Percentiles rank a stretch among this genome's conserved stretches.
Evolutionary conservation across 2,797 vertebrate genomes (phyloP).

Genomic region (Gymnopithys bicolor): DNA sequence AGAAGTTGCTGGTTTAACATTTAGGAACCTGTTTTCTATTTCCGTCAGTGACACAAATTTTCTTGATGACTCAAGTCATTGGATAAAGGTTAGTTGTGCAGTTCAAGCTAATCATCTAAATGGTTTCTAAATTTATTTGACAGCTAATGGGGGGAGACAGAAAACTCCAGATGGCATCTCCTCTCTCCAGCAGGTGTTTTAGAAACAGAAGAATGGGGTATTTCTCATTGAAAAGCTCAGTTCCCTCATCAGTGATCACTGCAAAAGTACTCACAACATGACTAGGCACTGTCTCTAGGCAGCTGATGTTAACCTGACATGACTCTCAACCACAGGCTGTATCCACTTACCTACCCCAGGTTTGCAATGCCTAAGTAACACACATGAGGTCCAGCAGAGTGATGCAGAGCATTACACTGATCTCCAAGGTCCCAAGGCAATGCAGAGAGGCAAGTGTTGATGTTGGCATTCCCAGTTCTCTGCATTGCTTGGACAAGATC

Average conservation of each 20-base stretch:
- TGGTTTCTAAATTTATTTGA: background rate
- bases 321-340: background rate
- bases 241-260: background rate
- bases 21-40: background rate
- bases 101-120: background rate
- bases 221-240: background rate
- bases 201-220: background rate
- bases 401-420: fast-evolving
- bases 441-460: background rate
- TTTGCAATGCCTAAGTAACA: background rate
- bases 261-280: background rate
- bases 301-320: background rate
- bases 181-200: background rate
- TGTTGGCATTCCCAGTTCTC: background rate
- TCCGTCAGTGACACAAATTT: background rate
- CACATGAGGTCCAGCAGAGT: background rate
- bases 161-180: background rate
- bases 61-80: background rate
- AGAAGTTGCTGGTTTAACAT: background rate
- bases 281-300: background rate
- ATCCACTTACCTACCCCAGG: background rate
- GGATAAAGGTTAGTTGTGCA: background rate
- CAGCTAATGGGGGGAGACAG: background rate
- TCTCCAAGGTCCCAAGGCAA: background rate
- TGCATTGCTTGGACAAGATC: fast-evolving